These are phyloP conservation scores for Caenorhabditis sp. DNA, from an alignment of 2,888 invertebrate species.

Conservation along the genomic window DNA sequence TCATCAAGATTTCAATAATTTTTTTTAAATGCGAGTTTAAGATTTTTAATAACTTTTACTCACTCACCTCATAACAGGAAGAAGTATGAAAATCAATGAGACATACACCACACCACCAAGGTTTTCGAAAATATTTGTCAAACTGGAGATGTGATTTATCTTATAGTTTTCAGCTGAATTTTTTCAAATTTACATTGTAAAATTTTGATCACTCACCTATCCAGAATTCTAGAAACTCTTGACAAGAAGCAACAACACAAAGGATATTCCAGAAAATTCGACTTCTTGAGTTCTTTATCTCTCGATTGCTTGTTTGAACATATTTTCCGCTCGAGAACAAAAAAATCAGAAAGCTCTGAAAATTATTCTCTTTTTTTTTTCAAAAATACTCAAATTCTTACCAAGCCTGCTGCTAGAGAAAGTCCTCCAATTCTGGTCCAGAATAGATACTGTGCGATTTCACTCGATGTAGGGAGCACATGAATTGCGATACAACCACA, in stretches of 20 bases:
- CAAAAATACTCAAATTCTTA: not conserved
- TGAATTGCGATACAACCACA: not conserved
- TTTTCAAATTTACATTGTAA: too few relatives aligned
- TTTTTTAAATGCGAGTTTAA: too few relatives aligned
- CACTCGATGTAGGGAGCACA: not conserved
- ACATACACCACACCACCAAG: not conserved
- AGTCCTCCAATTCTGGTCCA: not conserved
- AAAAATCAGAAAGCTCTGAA: not conserved
- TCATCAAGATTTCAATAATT: too few relatives aligned
- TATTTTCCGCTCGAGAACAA: not conserved
- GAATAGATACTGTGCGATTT: not conserved
- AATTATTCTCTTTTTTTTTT: not conserved
- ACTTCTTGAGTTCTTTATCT: not conserved
- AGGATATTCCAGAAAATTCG: not conserved
- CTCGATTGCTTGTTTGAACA: not conserved
- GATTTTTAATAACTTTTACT: too few relatives aligned
- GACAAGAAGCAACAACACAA: not conserved
- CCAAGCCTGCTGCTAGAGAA: not conserved
- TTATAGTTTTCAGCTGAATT: not conserved
- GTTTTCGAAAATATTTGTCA: not conserved
- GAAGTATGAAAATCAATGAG: not conserved
- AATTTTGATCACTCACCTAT: too few relatives aligned
- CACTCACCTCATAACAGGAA: not conserved
- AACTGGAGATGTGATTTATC: not conserved
- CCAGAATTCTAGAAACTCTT: not conserved